These are phyloP conservation scores for Sminthurinus aureus DNA, from an alignment of 2,888 invertebrate genomes.

Conservation along the genomic window DNA sequence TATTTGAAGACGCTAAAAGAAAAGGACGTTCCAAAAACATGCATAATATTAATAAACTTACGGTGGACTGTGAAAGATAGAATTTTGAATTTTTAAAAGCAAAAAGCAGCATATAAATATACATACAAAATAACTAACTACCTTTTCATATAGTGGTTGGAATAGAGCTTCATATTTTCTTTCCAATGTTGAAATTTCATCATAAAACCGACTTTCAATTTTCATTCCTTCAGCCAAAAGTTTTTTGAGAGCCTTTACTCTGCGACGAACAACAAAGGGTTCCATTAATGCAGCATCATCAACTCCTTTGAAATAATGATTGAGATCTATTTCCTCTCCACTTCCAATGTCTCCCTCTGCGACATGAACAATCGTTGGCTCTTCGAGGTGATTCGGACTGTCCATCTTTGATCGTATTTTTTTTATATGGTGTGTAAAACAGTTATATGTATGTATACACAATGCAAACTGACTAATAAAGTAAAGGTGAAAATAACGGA, in stretches of 20 bases:
- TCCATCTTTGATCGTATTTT: no score
- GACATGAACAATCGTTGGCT: neutral
- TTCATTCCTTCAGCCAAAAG: constrained; percentile 25
- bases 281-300: constrained; percentile 20
- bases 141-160: constrained; percentile 27
- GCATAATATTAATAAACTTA: no score
- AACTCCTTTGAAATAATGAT: constrained; percentile 19
- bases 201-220: constrained; percentile 32
- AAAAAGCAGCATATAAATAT: neutral
- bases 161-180: constrained; percentile 28
- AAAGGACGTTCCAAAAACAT: neutral
- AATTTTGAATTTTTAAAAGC: neutral
- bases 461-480: no score
- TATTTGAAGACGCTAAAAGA: constrained; percentile 23
- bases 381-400: neutral
- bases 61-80: no score
- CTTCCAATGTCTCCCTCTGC: constrained; percentile 15
- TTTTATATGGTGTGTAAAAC: no score
- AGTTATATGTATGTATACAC: no score
- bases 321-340: constrained; percentile 21
- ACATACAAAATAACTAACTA: neutral
- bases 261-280: constrained; percentile 8
- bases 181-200: constrained; percentile 26
- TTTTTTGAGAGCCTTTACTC: constrained; percentile 32
- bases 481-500: no score